These are phyloP conservation scores for Asarcornis scutulata DNA, from an alignment of 2,113 vertebrate species.

Conservation along the genomic window DNA sequence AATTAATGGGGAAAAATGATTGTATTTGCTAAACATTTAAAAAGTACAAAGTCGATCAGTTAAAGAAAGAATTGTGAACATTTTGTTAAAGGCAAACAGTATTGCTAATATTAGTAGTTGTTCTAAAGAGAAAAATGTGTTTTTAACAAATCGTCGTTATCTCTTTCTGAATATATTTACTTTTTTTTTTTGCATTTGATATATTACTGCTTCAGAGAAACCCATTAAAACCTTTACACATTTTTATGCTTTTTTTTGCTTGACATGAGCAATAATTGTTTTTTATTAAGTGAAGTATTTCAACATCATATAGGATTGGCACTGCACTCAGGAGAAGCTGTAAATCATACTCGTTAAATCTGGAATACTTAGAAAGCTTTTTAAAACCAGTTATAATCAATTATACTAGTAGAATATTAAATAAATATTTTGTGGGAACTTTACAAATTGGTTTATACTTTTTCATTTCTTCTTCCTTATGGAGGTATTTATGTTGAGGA, in stretches of 20 bases:
- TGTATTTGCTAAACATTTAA: neutral
- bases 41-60: neutral
- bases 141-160: neutral
- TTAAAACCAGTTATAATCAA: neutral
- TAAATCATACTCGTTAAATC: neutral
- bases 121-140: neutral
- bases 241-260: neutral
- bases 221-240: neutral
- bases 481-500: neutral
- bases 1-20: neutral
- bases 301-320: neutral
- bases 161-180: neutral
- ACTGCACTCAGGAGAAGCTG: neutral
- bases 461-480: neutral
- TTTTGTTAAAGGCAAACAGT: neutral
- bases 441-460: neutral
- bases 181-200: neutral
- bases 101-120: neutral
- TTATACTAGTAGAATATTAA: neutral
- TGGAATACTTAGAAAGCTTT: neutral
- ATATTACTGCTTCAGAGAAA: neutral
- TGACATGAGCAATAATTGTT: neutral
- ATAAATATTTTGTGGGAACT: neutral
- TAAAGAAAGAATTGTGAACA: neutral
- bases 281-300: neutral